Percentiles rank a stretch among this genome's conserved stretches.
Conservation (phyloP, 2,113 vertebrate genomes). For the Nothoprocta perdicaria region DNA sequence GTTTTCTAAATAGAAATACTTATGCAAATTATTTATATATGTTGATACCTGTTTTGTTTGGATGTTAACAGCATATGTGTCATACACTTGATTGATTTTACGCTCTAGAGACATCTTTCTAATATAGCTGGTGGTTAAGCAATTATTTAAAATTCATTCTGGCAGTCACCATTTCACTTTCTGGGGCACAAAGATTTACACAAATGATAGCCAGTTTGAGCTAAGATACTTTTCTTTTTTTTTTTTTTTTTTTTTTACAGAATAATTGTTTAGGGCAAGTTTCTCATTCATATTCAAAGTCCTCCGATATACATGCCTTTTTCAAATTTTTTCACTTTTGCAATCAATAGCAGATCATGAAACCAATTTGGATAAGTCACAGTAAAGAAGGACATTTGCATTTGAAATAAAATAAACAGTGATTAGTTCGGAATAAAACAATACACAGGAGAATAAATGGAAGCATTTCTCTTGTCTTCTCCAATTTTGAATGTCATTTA, state of each 20-base stretch:
- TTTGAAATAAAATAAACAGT: fast-evolving
- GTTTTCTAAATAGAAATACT: background rate
- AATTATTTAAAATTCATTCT: slow-evolving; percentile 4
- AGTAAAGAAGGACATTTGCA: background rate
- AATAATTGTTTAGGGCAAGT: background rate
- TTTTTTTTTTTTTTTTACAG: background rate
- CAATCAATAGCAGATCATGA: background rate
- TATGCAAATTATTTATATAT: background rate
- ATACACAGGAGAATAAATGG: background rate
- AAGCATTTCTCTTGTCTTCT: background rate
- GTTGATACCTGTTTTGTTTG: background rate
- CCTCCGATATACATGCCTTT: background rate
- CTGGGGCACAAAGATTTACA: background rate
- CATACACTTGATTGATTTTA: background rate
- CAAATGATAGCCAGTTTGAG: background rate
- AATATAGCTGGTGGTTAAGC: fast-evolving
- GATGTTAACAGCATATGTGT: background rate
- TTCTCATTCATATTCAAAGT: background rate
- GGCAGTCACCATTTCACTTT: background rate
- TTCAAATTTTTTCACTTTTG: background rate
- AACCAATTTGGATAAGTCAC: background rate
- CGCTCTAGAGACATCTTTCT: background rate
- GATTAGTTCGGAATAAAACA: background rate
- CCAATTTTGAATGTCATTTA: background rate
- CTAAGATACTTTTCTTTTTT: background rate